Percentiles rank a stretch among this genome's conserved stretches.
Evolutionary conservation across 2,797 vertebrate species (phyloP).

Genomic region (Discoglossus pictus): DNA sequence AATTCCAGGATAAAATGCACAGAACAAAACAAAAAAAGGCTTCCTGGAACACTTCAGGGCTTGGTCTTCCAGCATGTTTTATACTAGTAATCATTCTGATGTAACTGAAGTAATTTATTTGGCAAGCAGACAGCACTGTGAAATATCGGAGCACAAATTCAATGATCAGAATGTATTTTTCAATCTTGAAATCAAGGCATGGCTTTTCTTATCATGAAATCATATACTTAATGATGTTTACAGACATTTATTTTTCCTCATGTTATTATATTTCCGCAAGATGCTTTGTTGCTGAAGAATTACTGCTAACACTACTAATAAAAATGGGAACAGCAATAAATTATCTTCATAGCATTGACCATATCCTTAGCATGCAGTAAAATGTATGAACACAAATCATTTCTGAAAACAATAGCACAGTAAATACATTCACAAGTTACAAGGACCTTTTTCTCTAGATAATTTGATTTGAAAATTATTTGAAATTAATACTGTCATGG

Average conservation of each 20-base stretch:
- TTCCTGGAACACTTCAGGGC: conserved; percentile 16
- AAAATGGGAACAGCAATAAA: too few relatives aligned
- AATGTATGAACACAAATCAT: too few relatives aligned
- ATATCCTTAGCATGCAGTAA: too few relatives aligned
- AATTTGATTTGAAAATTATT: too few relatives aligned
- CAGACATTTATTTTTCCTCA: background rate
- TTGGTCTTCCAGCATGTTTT: conserved; percentile 24
- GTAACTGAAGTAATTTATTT: conserved; percentile 23
- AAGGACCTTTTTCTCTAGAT: too few relatives aligned
- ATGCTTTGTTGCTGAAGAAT: too few relatives aligned
- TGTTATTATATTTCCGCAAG: too few relatives aligned
- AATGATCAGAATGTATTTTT: conserved; percentile 17
- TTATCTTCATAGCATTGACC: too few relatives aligned
- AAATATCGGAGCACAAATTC: conserved; percentile 6
- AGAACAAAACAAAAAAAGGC: conserved; percentile 11
- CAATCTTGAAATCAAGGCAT: background rate
- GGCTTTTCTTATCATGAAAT: background rate
- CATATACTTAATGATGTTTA: background rate
- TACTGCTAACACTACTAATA: too few relatives aligned
- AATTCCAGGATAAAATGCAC: background rate
- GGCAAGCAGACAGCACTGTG: conserved; percentile 3
- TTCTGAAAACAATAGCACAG: too few relatives aligned
- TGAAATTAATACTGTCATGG: too few relatives aligned
- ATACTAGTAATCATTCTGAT: conserved; percentile 17
- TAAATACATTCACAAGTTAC: too few relatives aligned